These are phyloP conservation scores for Marasmarcha lunaedactyla DNA, from an alignment of 2,888 invertebrate genomes.

Conservation along the genomic window DNA sequence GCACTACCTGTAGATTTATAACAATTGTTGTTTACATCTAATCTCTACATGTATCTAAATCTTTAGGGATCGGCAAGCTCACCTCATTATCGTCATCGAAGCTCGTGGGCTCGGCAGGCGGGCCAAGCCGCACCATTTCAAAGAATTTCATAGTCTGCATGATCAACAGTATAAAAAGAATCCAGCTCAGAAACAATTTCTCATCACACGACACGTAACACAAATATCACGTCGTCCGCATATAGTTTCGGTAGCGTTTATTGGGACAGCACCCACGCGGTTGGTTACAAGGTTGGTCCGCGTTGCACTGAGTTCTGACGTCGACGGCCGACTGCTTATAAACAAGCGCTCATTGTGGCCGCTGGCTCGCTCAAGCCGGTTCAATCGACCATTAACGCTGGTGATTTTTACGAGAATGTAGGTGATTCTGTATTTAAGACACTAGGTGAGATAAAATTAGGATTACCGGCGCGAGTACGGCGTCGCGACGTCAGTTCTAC, in stretches of 20 bases:
- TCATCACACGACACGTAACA: slow-evolving; percentile 19
- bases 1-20: slow-evolving; percentile 23
- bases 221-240: slow-evolving; percentile 6
- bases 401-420: slow-evolving; percentile 20
- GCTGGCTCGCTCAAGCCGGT: slow-evolving; percentile 21
- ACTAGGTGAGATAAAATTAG: not conserved
- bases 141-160: slow-evolving; percentile 64
- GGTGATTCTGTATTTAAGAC: not conserved
- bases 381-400: slow-evolving; percentile 27
- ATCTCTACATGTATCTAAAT: no score
- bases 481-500: not conserved
- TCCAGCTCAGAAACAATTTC: slow-evolving; percentile 20
- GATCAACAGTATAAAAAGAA: slow-evolving; percentile 13
- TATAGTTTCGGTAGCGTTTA: not conserved
- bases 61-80: slow-evolving; percentile 25
- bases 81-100: slow-evolving; percentile 53
- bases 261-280: slow-evolving; percentile 36
- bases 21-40: no score
- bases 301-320: slow-evolving; percentile 29
- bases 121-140: slow-evolving; percentile 58
- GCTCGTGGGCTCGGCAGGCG: slow-evolving; percentile 23
- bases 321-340: slow-evolving; percentile 41
- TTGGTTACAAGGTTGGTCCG: slow-evolving; percentile 47
- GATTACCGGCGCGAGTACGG: not conserved
- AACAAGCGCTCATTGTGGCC: slow-evolving; percentile 36